These are phyloP conservation scores for Agonopterix subpropinquella DNA, from an alignment of 2,888 invertebrate species.

Conservation along the genomic window DNA sequence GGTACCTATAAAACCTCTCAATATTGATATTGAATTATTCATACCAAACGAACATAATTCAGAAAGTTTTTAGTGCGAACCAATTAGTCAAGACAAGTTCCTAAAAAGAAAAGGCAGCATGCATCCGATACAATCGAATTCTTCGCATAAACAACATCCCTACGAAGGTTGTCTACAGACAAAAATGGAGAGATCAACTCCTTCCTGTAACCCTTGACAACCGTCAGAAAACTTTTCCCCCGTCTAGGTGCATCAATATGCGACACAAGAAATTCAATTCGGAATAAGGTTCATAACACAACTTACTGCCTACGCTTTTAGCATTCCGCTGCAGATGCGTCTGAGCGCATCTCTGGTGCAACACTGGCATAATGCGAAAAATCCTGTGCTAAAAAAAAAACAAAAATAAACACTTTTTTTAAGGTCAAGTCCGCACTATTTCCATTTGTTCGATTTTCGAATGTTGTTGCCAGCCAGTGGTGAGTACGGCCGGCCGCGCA, in stretches of 20 bases:
- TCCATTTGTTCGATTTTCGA: slow-evolving; percentile 41
- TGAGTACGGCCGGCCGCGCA: slow-evolving; percentile 63
- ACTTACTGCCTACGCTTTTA: slow-evolving; percentile 59
- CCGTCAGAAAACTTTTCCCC: slow-evolving; percentile 31
- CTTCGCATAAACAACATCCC: no score
- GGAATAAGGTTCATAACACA: slow-evolving; percentile 1
- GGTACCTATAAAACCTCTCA: no score
- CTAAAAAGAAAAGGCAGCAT: no score
- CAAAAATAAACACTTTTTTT: slow-evolving; percentile 16
- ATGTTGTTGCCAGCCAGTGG: slow-evolving; percentile 58
- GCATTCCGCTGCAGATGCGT: slow-evolving; percentile 48
- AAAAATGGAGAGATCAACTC: no score
- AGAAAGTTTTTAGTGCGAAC: no score
- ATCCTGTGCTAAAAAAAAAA: slow-evolving; percentile 9
- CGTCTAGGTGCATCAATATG: slow-evolving; percentile 33
- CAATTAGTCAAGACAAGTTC: no score
- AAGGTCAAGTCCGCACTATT: slow-evolving; percentile 51
- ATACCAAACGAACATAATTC: no score
- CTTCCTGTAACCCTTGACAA: no score
- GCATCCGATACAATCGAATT: no score
- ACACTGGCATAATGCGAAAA: slow-evolving; percentile 47
- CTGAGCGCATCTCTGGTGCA: slow-evolving; percentile 54
- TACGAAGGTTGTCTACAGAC: no score
- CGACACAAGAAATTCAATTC: slow-evolving; percentile 31
- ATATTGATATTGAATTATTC: no score